Base-by-base conservation (phyloP, 2,888 invertebrate species). In the Rhogogaster chlorosoma region DNA sequence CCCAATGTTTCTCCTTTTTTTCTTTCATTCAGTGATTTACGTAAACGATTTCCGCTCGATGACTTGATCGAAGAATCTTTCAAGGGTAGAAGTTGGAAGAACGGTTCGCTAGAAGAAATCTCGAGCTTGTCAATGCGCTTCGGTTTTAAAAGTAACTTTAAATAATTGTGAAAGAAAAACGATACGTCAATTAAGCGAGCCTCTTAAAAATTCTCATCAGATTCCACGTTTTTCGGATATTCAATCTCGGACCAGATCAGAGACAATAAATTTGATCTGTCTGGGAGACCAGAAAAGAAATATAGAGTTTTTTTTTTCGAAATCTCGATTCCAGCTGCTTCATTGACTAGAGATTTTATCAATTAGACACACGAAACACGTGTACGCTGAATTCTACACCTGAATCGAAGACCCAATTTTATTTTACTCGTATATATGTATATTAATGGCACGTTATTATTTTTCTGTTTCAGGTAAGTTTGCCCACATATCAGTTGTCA, bases 381-480 rank as follows among this genome's bases (percentile, higher is more conserved):
- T n/a, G n/a, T 4, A 12, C 61, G 12, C 9, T 61, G 12, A 12
- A 61, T 61, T 29, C 45, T 3, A 12, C 4, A 61, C 3, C 10
- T 26, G 5, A 26, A 4, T 61, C 61, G 0, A 53, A 7, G 10
- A 42, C 15, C 18, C 5, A 45, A 32, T 45, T 15, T 6, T 6
- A 15, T 32, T 32, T 0, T 9, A 29, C 15, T 75, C 36, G 10
- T 18, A n/a, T n/a, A n/a, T n/a, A n/a, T n/a, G n/a, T n/a, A n/a
- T n/a, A n/a, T 26, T 80, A 38, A 80, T 57, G 5, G 22, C 6
- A 36, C 18, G 22, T 80, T 61, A 12, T 67, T 67, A n/a, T 67
- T 70, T 67, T 83, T 83, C 26, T 83, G 83, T 83, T 83, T 45
- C 67, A 83, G 83, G 83, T 83, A 83, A 83, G 83, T 83, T 64